These are phyloP conservation scores for Rhabdophis nuchalis DNA, from an alignment of 2,797 vertebrate genomes.

Conservation along the genomic window DNA sequence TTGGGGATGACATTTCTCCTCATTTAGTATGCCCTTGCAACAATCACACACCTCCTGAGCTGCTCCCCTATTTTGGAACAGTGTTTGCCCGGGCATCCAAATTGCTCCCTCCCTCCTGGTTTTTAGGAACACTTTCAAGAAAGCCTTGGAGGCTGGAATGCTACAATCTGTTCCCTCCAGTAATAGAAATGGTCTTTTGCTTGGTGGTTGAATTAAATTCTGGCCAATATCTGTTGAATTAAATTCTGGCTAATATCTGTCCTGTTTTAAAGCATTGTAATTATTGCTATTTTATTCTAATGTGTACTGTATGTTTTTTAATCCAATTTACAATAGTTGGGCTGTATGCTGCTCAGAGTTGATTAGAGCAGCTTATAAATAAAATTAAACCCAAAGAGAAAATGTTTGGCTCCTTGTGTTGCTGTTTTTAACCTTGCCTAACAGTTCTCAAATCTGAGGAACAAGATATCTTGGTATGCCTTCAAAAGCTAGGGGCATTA, in stretches of 20 bases:
- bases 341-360: neutral
- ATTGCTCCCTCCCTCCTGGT: neutral
- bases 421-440: neutral
- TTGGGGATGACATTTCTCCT: neutral
- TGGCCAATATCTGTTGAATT: neutral
- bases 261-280: neutral
- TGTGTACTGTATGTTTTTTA: neutral
- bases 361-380: neutral
- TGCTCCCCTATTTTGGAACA: neutral
- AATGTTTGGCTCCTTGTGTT: neutral
- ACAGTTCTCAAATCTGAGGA: neutral
- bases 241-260: neutral
- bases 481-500: neutral
- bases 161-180: neutral
- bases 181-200: neutral
- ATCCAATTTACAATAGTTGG: neutral
- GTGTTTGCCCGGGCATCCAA: neutral
- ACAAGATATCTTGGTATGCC: neutral
- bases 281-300: neutral
- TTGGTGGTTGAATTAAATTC: neutral
- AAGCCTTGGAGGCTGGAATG: neutral
- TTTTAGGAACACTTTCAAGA: neutral
- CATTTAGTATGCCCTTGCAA: neutral
- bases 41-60: neutral
- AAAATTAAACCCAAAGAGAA: neutral